These are phyloP conservation scores for Xerus rutilus DNA, from an alignment of 2,797 vertebrate species.

Conservation along the genomic window DNA sequence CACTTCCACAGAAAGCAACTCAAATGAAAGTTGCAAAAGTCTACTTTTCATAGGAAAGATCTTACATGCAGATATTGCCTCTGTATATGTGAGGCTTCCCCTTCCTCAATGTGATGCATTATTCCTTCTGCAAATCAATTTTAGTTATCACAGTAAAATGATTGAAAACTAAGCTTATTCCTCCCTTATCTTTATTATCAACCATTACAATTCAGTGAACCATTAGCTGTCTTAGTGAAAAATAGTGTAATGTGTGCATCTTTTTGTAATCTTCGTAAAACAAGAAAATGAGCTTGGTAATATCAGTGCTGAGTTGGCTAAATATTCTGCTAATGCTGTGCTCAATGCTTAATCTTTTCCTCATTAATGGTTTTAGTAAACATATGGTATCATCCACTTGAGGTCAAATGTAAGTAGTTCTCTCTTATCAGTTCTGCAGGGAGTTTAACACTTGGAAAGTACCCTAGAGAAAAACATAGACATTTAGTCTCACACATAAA, in stretches of 20 bases:
- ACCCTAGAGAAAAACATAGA: slow-evolving; percentile 52
- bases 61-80: neutral
- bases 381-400: neutral
- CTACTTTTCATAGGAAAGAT: neutral
- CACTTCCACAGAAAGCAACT: neutral
- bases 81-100: neutral
- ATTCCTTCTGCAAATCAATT: neutral
- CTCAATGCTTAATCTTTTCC: slow-evolving; percentile 64
- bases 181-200: slow-evolving; percentile 35
- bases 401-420: slow-evolving; percentile 45
- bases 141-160: slow-evolving; percentile 35
- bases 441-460: slow-evolving; percentile 62
- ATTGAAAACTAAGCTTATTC: slow-evolving; percentile 47
- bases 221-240: slow-evolving; percentile 58
- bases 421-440: neutral
- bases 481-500: slow-evolving; percentile 45
- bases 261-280: slow-evolving; percentile 72
- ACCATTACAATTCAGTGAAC: slow-evolving; percentile 44
- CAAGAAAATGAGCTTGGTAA: slow-evolving; percentile 71
- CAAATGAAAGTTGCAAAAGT: neutral
- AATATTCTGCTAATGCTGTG: slow-evolving; percentile 54
- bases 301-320: slow-evolving; percentile 35
- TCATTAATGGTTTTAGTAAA: slow-evolving; percentile 64
- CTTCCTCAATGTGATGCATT: neutral
- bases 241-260: slow-evolving; percentile 33